Conservation (phyloP, 2,888 invertebrate species). For the Drosophila falleni region DNA sequence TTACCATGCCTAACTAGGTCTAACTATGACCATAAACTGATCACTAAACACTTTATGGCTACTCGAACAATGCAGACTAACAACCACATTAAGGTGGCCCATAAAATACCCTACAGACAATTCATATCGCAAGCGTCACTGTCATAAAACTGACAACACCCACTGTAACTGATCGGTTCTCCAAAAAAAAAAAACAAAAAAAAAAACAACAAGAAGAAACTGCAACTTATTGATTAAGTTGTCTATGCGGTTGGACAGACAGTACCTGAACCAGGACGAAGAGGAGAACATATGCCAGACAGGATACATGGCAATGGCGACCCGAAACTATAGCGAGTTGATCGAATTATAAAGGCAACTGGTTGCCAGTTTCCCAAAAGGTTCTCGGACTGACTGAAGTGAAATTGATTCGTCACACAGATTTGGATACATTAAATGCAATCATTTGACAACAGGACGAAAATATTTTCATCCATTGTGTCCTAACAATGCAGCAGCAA, state of each 20-base stretch:
- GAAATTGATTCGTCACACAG: slow-evolving; percentile 85
- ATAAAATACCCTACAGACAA: slow-evolving; percentile 39
- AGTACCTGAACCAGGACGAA: slow-evolving; percentile 9
- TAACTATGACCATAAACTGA: slow-evolving; percentile 44
- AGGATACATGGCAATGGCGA: slow-evolving; percentile 44
- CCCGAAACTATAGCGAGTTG: slow-evolving; percentile 38
- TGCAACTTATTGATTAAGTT: slow-evolving; percentile 74
- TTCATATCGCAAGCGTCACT: slow-evolving; percentile 23
- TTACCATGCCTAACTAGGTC: slow-evolving; percentile 41
- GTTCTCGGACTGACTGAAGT: slow-evolving; percentile 23
- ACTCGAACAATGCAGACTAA: slow-evolving; percentile 37
- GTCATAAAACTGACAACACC: slow-evolving; percentile 66
- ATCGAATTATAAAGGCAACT: slow-evolving; percentile 74
- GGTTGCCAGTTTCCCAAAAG: slow-evolving; percentile 49
- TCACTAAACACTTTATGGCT: slow-evolving; percentile 53
- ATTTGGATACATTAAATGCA: slow-evolving; percentile 85
- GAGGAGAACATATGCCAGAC: slow-evolving; percentile 43
- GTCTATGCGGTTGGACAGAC: slow-evolving; percentile 39
- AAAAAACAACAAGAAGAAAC: slow-evolving; percentile 2
- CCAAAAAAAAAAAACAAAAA: slow-evolving; percentile 20
- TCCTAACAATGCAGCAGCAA: slow-evolving; percentile 65
- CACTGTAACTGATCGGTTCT: slow-evolving; percentile 67
- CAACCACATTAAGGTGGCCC: slow-evolving; percentile 57
- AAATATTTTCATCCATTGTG: slow-evolving; percentile 83
- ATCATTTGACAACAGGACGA: slow-evolving; percentile 86